Base-by-base conservation (phyloP, 2,888 invertebrate species). In the Lycophotia porphyrea region DNA sequence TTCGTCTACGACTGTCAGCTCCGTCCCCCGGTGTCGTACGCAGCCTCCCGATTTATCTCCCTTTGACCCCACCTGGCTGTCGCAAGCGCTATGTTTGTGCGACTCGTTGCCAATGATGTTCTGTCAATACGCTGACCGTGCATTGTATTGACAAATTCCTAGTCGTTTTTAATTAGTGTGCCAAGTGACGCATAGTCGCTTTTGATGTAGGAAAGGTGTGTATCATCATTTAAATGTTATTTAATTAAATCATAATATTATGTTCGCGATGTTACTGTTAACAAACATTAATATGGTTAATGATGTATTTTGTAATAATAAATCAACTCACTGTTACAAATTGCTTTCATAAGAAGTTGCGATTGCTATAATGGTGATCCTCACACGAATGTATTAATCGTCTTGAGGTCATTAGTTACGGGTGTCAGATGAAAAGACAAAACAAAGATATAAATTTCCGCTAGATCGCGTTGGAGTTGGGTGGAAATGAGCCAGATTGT, bases 31-130 rank as follows among this genome's bases (percentile, higher is more conserved):
- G 90, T 91, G 89, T 84, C 89, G 90, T 87, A 85, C 91, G 92
- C 91, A 94, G 93, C 94, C 95, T 95, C 96, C 93, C 95, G 92
- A 95, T 95, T 93, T 96, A 96, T 95, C 95, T 94, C 92, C 91
- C 92, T 93, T 93, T 94, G 94, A 93, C 93, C 95, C 94, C 94
- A 94, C 94, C 94, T 94, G 93, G 90, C 95, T 95, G 93, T 94
- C 95, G 95, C 94, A 94, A 94, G 93, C 90, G 89, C 87, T 88
- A 86, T 91, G 90, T 92, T 86, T 89, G 87, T 81, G 77, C 78
- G 85, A 87, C 82, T 88, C 87, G 92, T 87, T 96, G 96, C 96
- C 96, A 96, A 96, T 95, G 94, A 95, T 94, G 92, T 93, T 94
- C 95, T 94, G 96, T 96, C 96, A 95, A 96, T 95, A 95, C 92